Evolutionary conservation across 2,113 vertebrate genomes (phyloP).

Genomic region (Poeciliopsis turrubarensis): DNA sequence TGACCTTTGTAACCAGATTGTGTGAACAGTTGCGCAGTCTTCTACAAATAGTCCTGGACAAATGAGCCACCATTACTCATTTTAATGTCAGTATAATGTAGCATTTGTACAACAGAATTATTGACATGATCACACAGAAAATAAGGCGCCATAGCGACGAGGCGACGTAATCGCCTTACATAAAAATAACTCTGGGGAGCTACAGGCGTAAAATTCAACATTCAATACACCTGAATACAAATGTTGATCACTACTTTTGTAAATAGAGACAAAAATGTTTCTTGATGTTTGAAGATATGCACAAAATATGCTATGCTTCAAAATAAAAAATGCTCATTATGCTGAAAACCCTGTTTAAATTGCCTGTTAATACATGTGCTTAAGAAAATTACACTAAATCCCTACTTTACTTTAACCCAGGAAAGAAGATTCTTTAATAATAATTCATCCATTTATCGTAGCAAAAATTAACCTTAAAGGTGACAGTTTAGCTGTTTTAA

Average conservation of each 20-base stretch:
- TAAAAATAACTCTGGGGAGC: not conserved
- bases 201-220: not conserved
- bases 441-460: not conserved
- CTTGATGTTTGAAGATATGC: not conserved
- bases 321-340: too few relatives aligned
- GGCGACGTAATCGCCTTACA: not conserved
- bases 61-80: slow-evolving; percentile 21
- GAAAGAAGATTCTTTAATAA: not conserved
- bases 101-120: slow-evolving; percentile 7
- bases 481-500: not conserved
- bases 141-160: slow-evolving; percentile 1
- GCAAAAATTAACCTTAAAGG: too few relatives aligned
- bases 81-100: slow-evolving; percentile 24
- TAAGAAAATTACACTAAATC: not conserved
- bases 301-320: not conserved
- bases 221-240: not conserved
- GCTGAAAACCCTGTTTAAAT: not conserved
- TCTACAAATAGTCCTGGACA: slow-evolving; percentile 23
- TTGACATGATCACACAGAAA: slow-evolving; percentile 2
- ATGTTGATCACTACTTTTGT: not conserved
- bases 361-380: not conserved
- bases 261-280: not conserved
- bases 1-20: slow-evolving; percentile 30
- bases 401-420: not conserved
- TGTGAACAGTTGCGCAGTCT: slow-evolving; percentile 38